phyloP scores from a whole-genome alignment of 1,140 invertebrate species.

The Pseudoatta argentina region DNA sequence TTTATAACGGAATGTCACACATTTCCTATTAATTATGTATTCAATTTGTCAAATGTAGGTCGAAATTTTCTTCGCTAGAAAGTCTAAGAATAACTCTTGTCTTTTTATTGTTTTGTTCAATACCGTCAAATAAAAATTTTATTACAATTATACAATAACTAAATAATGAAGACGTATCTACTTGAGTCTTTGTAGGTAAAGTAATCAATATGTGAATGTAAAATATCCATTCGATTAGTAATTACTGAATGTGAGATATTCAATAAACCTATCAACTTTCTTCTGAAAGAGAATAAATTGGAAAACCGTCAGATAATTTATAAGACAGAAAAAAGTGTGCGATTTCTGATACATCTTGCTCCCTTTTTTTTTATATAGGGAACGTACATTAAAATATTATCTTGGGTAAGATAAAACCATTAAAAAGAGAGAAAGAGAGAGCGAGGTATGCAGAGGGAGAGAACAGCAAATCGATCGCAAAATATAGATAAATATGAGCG shows the following conservation, averaged over 20 bases:
- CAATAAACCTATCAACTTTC: constrained; percentile 22
- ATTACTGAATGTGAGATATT: not conserved
- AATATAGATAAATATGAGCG: constrained; percentile 13
- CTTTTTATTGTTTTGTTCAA: not conserved
- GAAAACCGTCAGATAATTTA: constrained; percentile 21
- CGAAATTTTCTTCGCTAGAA: not conserved
- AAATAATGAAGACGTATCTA: not conserved
- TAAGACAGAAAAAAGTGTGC: not conserved
- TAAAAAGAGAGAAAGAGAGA: not conserved
- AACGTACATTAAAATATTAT: constrained; percentile 10
- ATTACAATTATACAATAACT: not conserved
- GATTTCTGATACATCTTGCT: not conserved
- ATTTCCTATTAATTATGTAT: not conserved
- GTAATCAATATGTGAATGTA: constrained; percentile 20
- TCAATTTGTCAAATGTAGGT: not conserved
- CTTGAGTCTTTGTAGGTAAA: not conserved
- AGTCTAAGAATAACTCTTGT: too few species aligned
- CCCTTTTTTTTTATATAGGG: not conserved
- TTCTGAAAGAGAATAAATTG: constrained; percentile 10
- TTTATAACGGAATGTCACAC: constrained; percentile 15
- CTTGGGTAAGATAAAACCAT: not conserved
- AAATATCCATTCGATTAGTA: constrained; percentile 8
- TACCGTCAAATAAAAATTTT: not conserved
- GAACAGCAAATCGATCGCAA: not conserved
- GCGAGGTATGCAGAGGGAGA: not conserved